phyloP scores from a whole-genome alignment of 2,113 vertebrate species.

The Tringa solitaria region DNA sequence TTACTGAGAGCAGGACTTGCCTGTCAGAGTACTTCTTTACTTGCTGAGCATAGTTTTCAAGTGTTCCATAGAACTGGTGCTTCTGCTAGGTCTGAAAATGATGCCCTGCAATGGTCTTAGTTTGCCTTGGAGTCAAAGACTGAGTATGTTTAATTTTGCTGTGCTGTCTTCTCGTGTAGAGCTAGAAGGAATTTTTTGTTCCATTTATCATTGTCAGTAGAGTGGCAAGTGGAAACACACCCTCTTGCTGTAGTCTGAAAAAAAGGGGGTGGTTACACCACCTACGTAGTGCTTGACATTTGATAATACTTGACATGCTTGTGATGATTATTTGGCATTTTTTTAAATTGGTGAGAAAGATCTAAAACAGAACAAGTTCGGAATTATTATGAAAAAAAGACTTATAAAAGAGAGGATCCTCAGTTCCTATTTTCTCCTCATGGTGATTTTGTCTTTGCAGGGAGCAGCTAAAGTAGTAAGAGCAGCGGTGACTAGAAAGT shows the following conservation, averaged over 20 bases:
- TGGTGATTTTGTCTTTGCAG: slow-evolving; percentile 20
- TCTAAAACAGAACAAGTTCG: not conserved
- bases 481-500: not conserved
- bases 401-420: not conserved
- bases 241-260: not conserved
- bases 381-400: not conserved
- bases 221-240: not conserved
- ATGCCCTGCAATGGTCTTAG: not conserved
- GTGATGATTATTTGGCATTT: not conserved
- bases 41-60: not conserved
- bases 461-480: not conserved
- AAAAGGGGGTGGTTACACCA: not conserved
- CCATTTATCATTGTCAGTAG: not conserved
- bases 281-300: not conserved
- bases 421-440: not conserved
- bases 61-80: not conserved
- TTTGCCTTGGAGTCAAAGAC: not conserved
- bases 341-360: not conserved
- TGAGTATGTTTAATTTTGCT: not conserved
- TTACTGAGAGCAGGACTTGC: not conserved
- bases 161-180: not conserved
- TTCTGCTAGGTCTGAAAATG: not conserved
- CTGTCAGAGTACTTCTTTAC: not conserved
- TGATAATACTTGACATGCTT: not conserved
- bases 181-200: not conserved